Base-by-base conservation (phyloP, 2,888 invertebrate species). In the Macrophya alboannulata region DNA sequence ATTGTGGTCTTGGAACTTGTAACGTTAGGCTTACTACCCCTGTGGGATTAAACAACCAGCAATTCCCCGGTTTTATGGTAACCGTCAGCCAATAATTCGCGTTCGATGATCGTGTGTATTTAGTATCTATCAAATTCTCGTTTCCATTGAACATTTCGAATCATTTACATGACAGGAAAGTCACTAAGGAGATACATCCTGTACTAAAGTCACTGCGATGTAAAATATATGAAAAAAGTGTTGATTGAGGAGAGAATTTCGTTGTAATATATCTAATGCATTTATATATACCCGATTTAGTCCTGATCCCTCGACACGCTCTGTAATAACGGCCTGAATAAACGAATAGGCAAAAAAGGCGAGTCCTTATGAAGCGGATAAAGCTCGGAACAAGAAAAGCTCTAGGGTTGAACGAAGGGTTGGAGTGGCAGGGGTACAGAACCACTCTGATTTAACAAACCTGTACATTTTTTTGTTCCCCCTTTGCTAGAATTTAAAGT, bases 381-480 rank as follows among this genome's bases (percentile, higher is more conserved):
- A 62, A 62, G 62, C 25, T 21, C 8, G 62, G 10, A 62, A 25
- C 25, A 25, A 62, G 10, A 71, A 40, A 71, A n/a, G 4, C 71
- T n/a, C n/a, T 40, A n/a, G 71, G 71, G 71, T 31, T 71, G 71
- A 40, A 40, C 37, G 17, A 31, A 71, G 71, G 40, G 37, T 8
- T 21, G 37, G 71, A 37, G 40, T 71, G 5, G 10, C 51, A 51
- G 51, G 12, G 51, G 51, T 62, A 25, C 25, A 62, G 62, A 25
- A 62, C 71, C 25, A 71, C 71, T 71, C 71, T 71, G 71, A 71
- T 71, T 71, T n/a, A 40, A 71, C 17, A 71, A 71, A 37, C 37
- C 71, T 31, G 40, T 15, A 40, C 37, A 71, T 62, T 25, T 71
- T 71, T 21, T 71, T 40, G 4, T 37, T 37, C 40, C 15, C 71